Evolutionary conservation across 92 coral and sea anemone genomes (phyloP).

Genomic region (Heteractis magnifica): DNA sequence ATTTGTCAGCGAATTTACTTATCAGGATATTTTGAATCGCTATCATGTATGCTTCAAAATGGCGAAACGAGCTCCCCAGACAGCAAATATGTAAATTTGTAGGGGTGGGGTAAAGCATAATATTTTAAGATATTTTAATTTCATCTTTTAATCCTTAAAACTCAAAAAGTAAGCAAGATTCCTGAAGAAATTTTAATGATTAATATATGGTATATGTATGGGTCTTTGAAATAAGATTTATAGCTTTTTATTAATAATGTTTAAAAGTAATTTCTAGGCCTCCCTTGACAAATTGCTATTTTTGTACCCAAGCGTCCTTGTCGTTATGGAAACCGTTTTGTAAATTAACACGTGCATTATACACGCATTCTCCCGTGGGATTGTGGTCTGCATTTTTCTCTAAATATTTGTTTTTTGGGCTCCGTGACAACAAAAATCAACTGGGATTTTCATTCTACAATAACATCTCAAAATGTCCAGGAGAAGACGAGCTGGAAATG

Average conservation of each 20-base stretch:
- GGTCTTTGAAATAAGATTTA: not conserved
- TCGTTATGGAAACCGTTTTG: constrained; percentile 66
- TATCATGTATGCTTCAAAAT: constrained; percentile 30
- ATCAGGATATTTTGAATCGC: not conserved
- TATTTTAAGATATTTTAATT: not conserved
- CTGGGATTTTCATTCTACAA: not conserved
- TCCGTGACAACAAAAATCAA: constrained; percentile 52
- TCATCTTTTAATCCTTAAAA: not conserved
- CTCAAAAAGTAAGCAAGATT: not conserved
- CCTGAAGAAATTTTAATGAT: not conserved
- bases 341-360: constrained; percentile 70
- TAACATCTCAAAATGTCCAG: constrained; percentile 54
- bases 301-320: constrained; percentile 25
- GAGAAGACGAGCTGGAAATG: constrained; percentile 51
- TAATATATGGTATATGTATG: not conserved
- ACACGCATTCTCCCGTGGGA: constrained; percentile 14
- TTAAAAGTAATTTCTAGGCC: constrained; percentile 23
- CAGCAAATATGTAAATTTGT: constrained; percentile 16
- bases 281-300: constrained; percentile 6
- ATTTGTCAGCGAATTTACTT: not conserved
- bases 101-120: constrained; percentile 4
- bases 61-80: constrained; percentile 22
- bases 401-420: not conserved
- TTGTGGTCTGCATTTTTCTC: constrained; percentile 5
- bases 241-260: not conserved